Evolutionary conservation across 1,140 invertebrate genomes (phyloP).

Genomic region (Venustaconcha ellipsiformis): DNA sequence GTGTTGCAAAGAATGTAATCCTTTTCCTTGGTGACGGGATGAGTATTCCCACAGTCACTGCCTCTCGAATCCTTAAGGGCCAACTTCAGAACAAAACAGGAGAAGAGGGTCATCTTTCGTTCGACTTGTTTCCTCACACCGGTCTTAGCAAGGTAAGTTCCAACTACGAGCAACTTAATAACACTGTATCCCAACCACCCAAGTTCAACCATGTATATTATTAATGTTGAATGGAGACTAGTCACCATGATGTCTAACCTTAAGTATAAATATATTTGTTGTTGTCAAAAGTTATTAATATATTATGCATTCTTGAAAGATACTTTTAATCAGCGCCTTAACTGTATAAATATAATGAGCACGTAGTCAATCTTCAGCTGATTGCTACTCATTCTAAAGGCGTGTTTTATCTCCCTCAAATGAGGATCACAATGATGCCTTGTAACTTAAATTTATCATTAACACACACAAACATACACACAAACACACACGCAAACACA

Average conservation of each 20-base stretch:
- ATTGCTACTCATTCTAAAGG: too few species aligned
- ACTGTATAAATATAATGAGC: too few species aligned
- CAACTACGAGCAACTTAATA: background rate
- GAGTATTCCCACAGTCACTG: conserved; percentile 90
- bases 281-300: background rate
- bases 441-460: too few species aligned
- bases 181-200: too few species aligned
- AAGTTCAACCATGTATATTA: too few species aligned
- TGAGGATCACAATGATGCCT: too few species aligned
- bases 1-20: conserved; percentile 87
- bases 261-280: background rate
- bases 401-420: too few species aligned
- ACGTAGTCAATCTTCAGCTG: too few species aligned
- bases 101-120: conserved; percentile 78
- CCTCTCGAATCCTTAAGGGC: conserved; percentile 81
- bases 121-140: conserved; percentile 82
- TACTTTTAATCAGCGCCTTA: background rate
- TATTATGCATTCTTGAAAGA: background rate
- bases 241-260: too few species aligned
- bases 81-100: conserved; percentile 74
- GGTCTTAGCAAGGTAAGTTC: conserved; percentile 79
- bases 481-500: too few species aligned
- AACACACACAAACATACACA: too few species aligned
- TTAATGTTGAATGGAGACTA: background rate
- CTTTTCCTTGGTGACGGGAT: conserved; percentile 95